Evolutionary conservation across 1,140 invertebrate species (phyloP), one percentile per base, ranked within the genome.

Genomic region (Popillia japonica): DNA sequence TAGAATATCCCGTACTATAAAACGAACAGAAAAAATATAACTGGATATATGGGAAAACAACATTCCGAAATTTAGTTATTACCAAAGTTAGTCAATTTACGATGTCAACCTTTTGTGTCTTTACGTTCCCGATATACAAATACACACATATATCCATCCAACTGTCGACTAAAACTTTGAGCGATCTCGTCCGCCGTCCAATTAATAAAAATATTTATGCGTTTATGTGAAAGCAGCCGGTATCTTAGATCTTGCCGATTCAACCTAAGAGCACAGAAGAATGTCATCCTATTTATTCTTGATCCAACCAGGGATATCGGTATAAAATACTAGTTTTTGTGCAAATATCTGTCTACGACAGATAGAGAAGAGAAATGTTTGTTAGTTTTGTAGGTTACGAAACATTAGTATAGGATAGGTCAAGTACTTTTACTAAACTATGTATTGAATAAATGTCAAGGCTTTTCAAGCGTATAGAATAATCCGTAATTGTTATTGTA

Each of bases 191-290:
- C 61, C 23, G 61, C 61, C 61, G 61, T 64, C 61, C 17, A 64
- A 64, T 64, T 64, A 64, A 64, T 64, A 64, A 64, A 64, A 64
- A 64, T 64, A 17, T 64, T 64, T 64, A 64, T 64, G 61, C 61
- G 9, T 64, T 64, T 64, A 64, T 64, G 61, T 64, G 61, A n/a
- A 48, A 11, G 44, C 44, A n/a, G 17, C 61, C 61, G 61, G 22
- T 64, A 64, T 64, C 61, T 64, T 64, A 64, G 61, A 64, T 64
- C 61, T 64, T 27, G 61, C 61, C 61, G 61, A 64, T 64, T 9
- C 61, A 20, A 64, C 4, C 17, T 64, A 8, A 6, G 61, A 64
- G 61, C 44, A 64, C 61, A n/a, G 61, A 64, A 64, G 61, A 64
- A 64, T 64, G 61, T 64, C 61, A 64, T 20, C 17, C 61, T 27